phyloP scores from a whole-genome alignment of 2,888 invertebrate genomes.

The Cheilosia variabilis region DNA sequence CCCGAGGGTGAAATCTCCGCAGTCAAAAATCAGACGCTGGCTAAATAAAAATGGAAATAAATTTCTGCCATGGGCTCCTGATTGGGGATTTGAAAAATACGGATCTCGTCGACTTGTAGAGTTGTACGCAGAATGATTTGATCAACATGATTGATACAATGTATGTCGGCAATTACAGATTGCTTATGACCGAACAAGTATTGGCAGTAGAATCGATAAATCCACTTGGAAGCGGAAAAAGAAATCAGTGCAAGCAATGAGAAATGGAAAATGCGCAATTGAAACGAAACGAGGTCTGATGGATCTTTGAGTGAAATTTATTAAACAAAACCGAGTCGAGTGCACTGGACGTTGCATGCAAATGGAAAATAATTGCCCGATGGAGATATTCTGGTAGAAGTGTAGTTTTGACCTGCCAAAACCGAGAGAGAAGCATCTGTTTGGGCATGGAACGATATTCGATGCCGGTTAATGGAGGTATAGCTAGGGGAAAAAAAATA shows the following conservation, averaged over 20 bases:
- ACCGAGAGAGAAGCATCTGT: not conserved
- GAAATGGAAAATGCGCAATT: not conserved
- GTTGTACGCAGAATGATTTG: not conserved
- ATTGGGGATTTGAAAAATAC: constrained; percentile 8
- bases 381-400: not conserved
- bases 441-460: no score
- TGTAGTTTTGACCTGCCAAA: not conserved
- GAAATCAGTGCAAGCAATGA: not conserved
- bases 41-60: constrained; percentile 46
- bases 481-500: no score
- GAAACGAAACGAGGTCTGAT: constrained; percentile 1
- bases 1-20: constrained; percentile 45
- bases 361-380: not conserved
- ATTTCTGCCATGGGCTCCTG: constrained; percentile 44
- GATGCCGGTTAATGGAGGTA: no score
- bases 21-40: constrained; percentile 20
- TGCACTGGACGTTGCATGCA: not conserved
- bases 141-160: constrained; percentile 7
- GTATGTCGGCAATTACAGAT: not conserved
- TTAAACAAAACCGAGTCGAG: not conserved
- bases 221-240: constrained; percentile 3
- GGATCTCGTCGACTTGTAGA: not conserved
- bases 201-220: constrained; percentile 11
- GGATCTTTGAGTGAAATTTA: constrained; percentile 1
- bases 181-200: not conserved